Conservation (phyloP, 2,113 vertebrate species). For the Agapornis roseicollis region DNA sequence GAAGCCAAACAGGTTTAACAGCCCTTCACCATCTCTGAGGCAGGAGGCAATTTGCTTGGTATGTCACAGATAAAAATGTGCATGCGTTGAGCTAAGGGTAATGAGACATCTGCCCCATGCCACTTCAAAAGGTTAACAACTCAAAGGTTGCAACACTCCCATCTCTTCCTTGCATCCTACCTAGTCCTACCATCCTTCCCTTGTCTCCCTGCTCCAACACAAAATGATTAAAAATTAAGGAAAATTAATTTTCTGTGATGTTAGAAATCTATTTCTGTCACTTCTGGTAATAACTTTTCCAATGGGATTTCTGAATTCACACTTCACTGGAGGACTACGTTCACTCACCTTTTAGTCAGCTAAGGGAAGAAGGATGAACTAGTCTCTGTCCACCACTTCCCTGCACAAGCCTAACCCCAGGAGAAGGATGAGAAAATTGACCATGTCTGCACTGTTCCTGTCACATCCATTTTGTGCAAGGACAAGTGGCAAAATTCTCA, state of each 20-base stretch:
- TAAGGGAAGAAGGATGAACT: not conserved
- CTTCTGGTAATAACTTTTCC: not conserved
- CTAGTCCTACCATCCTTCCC: not conserved
- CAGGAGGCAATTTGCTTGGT: conserved; percentile 43
- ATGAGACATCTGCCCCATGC: not conserved
- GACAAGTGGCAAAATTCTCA: not conserved
- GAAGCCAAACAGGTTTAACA: conserved; percentile 68
- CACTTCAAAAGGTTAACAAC: conserved; percentile 18
- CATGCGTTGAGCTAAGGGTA: not conserved
- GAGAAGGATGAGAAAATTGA: not conserved
- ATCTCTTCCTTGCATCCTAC: not conserved
- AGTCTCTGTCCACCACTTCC: not conserved
- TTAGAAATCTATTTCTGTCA: not conserved
- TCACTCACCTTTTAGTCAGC: not conserved
- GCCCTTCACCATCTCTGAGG: conserved; percentile 6
- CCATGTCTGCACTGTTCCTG: not conserved
- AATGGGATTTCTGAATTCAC: not conserved
- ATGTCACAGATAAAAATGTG: conserved; percentile 29
- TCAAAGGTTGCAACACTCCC: not conserved
- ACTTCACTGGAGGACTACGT: not conserved
- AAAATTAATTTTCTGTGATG: not conserved
- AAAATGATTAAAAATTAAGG: not conserved
- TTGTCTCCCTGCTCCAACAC: not conserved
- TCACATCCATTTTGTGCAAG: not conserved
- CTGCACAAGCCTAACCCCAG: not conserved